Percentiles rank a stretch among this genome's conserved stretches.
Conservation (phyloP, 2,797 vertebrate genomes). For the Loriculus beryllinus region DNA sequence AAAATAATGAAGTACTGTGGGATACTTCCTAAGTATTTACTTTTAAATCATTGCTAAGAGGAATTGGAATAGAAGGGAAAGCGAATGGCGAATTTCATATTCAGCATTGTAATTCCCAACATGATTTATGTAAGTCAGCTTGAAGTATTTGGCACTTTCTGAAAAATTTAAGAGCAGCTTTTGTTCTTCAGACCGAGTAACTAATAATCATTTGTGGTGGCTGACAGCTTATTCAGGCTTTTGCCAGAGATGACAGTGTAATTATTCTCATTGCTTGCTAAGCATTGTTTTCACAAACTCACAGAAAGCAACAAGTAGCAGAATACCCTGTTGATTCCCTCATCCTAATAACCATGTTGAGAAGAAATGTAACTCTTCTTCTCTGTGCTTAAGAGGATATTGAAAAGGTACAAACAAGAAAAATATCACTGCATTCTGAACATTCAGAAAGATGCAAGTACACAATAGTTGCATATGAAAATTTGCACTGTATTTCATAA, state of each 20-base stretch:
- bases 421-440: background rate
- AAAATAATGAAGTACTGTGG: slow-evolving; percentile 6
- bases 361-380: background rate
- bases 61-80: background rate
- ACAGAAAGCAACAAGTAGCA: background rate
- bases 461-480: background rate
- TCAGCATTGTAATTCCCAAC: background rate
- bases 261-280: background rate
- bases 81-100: background rate
- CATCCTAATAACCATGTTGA: background rate
- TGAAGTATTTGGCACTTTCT: slow-evolving; percentile 1
- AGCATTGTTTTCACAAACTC: background rate
- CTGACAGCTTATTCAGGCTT: slow-evolving; percentile 6
- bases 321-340: background rate
- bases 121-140: slow-evolving; percentile 21
- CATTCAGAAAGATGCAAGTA: background rate
- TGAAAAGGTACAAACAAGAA: background rate
- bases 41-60: background rate
- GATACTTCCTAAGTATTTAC: background rate
- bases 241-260: background rate
- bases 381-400: background rate
- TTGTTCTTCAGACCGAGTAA: background rate
- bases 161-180: slow-evolving; percentile 1
- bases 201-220: background rate
- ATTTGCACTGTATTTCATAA: background rate